phyloP scores from a whole-genome alignment of 1,140 invertebrate species.

The Papilio polyxenes region DNA sequence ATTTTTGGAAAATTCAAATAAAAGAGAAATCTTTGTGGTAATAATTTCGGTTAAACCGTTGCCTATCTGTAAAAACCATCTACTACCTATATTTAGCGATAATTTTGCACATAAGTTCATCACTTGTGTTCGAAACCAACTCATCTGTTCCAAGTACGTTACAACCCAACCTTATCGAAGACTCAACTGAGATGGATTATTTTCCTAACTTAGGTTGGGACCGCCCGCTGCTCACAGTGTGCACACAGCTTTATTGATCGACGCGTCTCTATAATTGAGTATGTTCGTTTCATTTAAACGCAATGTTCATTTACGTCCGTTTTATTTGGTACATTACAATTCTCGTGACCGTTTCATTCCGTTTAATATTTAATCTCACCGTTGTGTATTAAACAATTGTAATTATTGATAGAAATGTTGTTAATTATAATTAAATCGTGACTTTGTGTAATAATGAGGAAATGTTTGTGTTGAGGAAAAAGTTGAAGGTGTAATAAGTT shows the following conservation, averaged over 20 bases:
- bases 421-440: slow-evolving; percentile 29
- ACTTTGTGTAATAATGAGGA: slow-evolving; percentile 1
- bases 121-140: background rate
- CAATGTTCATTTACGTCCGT: slow-evolving; percentile 20
- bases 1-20: no score
- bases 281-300: slow-evolving; percentile 29
- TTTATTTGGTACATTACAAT: slow-evolving; percentile 14
- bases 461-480: background rate
- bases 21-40: no score
- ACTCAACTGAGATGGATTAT: slow-evolving; percentile 42
- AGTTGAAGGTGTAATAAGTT: slow-evolving; percentile 8
- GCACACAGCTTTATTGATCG: slow-evolving; percentile 46
- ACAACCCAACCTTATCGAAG: background rate
- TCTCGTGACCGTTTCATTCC: slow-evolving; percentile 29
- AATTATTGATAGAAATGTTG: slow-evolving; percentile 28
- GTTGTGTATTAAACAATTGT: slow-evolving; percentile 3
- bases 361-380: slow-evolving; percentile 15
- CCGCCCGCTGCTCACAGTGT: slow-evolving; percentile 42
- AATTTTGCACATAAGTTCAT: background rate
- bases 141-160: background rate
- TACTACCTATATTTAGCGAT: background rate
- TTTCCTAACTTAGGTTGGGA: slow-evolving; percentile 43
- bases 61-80: no score
- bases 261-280: slow-evolving; percentile 45
- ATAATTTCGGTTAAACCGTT: no score